Evolutionary conservation across 2,113 vertebrate genomes (phyloP).

Genomic region (Toxotes chatareus): DNA sequence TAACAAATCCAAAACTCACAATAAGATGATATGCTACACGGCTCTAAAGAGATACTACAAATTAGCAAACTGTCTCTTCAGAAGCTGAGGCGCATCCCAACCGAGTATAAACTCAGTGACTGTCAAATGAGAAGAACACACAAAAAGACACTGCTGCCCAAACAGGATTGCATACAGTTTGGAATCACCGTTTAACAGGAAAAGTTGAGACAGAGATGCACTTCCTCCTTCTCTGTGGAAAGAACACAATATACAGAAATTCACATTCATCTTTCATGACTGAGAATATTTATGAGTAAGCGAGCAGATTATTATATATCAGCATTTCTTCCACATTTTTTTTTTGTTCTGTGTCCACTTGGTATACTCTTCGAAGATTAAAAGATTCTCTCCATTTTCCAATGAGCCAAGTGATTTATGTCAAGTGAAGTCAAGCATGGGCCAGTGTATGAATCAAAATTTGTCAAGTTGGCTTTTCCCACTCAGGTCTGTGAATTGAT

Average conservation of each 20-base stretch:
- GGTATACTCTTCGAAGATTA: not conserved
- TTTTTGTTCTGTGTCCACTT: not conserved
- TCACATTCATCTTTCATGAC: not conserved
- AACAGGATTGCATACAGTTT: constrained; percentile 5
- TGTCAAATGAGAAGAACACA: constrained; percentile 35
- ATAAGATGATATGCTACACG: constrained; percentile 20
- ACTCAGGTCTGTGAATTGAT: constrained; percentile 62
- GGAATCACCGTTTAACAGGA: constrained; percentile 35
- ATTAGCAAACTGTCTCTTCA: constrained; percentile 32
- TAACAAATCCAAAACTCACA: constrained; percentile 45
- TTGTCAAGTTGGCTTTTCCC: constrained; percentile 66
- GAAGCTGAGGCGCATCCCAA: not conserved
- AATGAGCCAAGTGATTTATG: constrained; percentile 72
- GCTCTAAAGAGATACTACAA: constrained; percentile 31
- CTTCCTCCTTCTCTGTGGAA: constrained; percentile 15
- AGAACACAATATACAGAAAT: constrained; percentile 23
- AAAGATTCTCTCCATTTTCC: constrained; percentile 51
- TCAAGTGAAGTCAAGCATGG: constrained; percentile 74
- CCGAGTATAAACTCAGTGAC: constrained; percentile 15
- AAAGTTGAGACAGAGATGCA: constrained; percentile 13
- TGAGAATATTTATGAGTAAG: constrained; percentile 16
- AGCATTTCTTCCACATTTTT: not conserved
- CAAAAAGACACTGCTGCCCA: constrained; percentile 1
- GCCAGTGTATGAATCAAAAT: constrained; percentile 71
- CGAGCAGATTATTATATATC: not conserved